Conservation (phyloP, 92 coral and sea anemone genomes). For the Palythoa grandis region DNA sequence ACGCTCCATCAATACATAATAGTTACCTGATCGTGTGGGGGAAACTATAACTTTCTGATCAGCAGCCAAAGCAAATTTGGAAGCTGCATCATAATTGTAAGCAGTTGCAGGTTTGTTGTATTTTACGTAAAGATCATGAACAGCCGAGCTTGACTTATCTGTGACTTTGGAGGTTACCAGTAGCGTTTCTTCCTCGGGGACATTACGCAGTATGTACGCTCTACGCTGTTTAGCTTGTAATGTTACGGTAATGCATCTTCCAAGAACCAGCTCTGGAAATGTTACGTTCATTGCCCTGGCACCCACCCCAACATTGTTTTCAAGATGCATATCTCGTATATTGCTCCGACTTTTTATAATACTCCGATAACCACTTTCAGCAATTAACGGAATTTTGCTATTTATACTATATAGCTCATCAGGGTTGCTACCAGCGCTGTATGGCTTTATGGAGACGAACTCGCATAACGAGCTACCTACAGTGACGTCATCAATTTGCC, state of each 20-base stretch:
- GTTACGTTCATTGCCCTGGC: constrained; percentile 63
- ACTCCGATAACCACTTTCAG: constrained; percentile 65
- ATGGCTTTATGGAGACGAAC: constrained; percentile 59
- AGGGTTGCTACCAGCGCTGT: constrained; percentile 49
- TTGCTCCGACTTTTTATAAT: constrained; percentile 83
- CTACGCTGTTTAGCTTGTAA: constrained; percentile 41
- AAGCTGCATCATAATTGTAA: constrained; percentile 58
- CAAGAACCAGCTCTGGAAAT: constrained; percentile 62
- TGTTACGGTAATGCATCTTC: constrained; percentile 50
- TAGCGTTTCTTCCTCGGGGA: constrained; percentile 66
- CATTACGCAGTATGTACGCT: constrained; percentile 56
- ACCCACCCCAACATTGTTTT: constrained; percentile 72
- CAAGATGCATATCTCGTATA: constrained; percentile 62
- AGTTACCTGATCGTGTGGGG: constrained; percentile 57
- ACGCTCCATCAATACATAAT: constrained; percentile 63
- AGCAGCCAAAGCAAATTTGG: constrained; percentile 69
- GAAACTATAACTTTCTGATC: constrained; percentile 68
- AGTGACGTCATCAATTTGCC: constrained; percentile 77
- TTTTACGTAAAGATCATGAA: constrained; percentile 65
- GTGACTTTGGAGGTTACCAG: constrained; percentile 53
- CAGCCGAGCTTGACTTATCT: constrained; percentile 43
- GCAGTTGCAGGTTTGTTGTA: constrained; percentile 75
- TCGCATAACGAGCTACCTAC: constrained; percentile 62
- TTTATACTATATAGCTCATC: constrained; percentile 53
- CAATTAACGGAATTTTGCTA: constrained; percentile 55